These are phyloP conservation scores for Gisinianus flammeolus DNA, from an alignment of 2,888 invertebrate genomes.

Conservation along the genomic window DNA sequence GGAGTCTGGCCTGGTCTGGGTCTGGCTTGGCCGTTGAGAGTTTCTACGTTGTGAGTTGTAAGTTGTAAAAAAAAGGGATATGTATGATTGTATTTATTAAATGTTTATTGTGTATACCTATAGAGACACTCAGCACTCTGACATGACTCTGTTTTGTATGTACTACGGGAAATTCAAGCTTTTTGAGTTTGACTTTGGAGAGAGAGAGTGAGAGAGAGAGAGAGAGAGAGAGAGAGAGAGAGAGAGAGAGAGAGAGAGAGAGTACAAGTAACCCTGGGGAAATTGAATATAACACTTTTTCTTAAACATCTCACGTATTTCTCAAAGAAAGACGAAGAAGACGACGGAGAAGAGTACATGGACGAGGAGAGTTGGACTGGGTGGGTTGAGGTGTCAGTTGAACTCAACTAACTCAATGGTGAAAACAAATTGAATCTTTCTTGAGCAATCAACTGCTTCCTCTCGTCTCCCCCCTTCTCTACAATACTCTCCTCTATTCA, in stretches of 20 bases:
- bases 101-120: too few relatives aligned
- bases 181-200: not conserved
- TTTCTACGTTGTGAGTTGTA: too few relatives aligned
- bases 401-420: not conserved
- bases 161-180: too few relatives aligned
- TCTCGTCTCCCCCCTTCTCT: too few relatives aligned
- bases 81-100: too few relatives aligned
- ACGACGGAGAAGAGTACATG: not conserved
- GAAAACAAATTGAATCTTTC: not conserved
- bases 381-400: not conserved
- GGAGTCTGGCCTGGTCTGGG: not conserved
- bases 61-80: too few relatives aligned
- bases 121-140: not conserved
- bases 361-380: not conserved
- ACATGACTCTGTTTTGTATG: not conserved
- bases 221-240: conserved; percentile 9
- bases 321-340: not conserved
- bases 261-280: conserved; percentile 13
- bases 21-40: not conserved
- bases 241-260: not conserved
- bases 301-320: conserved; percentile 25
- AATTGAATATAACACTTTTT: conserved; percentile 27
- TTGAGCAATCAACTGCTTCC: not conserved
- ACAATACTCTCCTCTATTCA: too few relatives aligned
- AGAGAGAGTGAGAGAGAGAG: too few relatives aligned